These are phyloP conservation scores for Biston stratarius DNA, from an alignment of 2,888 invertebrate species.

Conservation along the genomic window DNA sequence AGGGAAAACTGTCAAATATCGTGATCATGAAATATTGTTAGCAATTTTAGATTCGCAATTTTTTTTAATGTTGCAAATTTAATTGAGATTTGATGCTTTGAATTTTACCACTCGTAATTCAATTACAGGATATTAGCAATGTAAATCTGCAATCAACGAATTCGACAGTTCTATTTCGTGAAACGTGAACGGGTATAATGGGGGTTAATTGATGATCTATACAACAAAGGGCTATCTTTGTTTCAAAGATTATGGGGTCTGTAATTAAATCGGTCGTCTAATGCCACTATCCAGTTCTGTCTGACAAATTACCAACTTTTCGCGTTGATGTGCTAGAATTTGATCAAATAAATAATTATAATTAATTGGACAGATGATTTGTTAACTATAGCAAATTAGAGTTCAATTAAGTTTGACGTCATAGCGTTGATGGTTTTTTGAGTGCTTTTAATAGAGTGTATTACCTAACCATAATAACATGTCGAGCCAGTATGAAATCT, in stretches of 20 bases:
- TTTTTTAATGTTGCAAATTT: neutral
- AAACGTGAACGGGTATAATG: slow-evolving; percentile 1
- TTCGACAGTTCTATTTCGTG: slow-evolving; percentile 4
- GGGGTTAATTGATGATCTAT: slow-evolving; percentile 20
- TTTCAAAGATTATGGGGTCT: slow-evolving; percentile 17
- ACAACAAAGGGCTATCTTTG: slow-evolving; percentile 24
- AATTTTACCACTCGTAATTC: slow-evolving; percentile 4
- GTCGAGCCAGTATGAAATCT: neutral
- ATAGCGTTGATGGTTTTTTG: slow-evolving; percentile 25
- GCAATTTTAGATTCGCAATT: neutral
- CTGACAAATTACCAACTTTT: slow-evolving; percentile 19
- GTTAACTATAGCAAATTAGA: slow-evolving; percentile 29
- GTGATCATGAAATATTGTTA: neutral
- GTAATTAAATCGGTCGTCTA: slow-evolving; percentile 23
- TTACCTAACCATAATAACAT: slow-evolving; percentile 8
- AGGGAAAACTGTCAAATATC: neutral
- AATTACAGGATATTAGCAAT: slow-evolving; percentile 7
- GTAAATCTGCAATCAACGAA: slow-evolving; percentile 14
- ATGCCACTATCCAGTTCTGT: slow-evolving; percentile 16
- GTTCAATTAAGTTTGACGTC: slow-evolving; percentile 42
- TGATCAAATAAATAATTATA: slow-evolving; percentile 35
- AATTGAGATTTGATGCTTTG: neutral
- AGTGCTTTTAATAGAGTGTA: slow-evolving; percentile 22
- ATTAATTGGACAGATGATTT: slow-evolving; percentile 41
- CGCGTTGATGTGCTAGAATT: slow-evolving; percentile 29